Conservation (phyloP, 2,113 vertebrate genomes). For the Oplegnathus fasciatus region DNA sequence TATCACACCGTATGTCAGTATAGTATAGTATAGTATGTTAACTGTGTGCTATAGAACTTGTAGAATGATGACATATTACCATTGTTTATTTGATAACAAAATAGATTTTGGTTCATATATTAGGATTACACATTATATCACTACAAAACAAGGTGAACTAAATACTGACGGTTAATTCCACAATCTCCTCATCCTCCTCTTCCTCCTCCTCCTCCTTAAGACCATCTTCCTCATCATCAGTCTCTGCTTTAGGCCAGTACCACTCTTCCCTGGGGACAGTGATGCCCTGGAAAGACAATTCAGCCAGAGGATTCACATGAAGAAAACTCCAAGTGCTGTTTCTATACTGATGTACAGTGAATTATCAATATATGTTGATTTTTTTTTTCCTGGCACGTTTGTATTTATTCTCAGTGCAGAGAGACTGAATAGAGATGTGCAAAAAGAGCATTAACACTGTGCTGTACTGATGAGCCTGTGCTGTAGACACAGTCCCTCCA, state of each 20-base stretch:
- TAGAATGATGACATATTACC: neutral
- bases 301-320: conserved; percentile 50
- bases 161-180: conserved; percentile 87
- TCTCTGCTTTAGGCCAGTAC: conserved; percentile 90
- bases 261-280: conserved; percentile 89
- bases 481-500: conserved; percentile 28
- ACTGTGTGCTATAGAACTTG: too few species aligned
- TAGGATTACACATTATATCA: neutral
- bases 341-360: neutral
- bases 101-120: neutral
- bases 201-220: conserved; percentile 62
- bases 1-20: neutral
- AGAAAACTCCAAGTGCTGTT: neutral
- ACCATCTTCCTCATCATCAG: conserved; percentile 83
- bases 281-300: conserved; percentile 83
- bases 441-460: neutral
- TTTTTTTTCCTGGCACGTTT: neutral
- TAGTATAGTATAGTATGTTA: neutral
- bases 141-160: neutral
- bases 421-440: neutral
- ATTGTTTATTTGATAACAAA: neutral
- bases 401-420: neutral
- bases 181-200: conserved; percentile 79
- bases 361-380: neutral
- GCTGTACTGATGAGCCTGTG: neutral